Conservation (phyloP, 2,888 invertebrate genomes). For the Cheilosia vernalis region DNA sequence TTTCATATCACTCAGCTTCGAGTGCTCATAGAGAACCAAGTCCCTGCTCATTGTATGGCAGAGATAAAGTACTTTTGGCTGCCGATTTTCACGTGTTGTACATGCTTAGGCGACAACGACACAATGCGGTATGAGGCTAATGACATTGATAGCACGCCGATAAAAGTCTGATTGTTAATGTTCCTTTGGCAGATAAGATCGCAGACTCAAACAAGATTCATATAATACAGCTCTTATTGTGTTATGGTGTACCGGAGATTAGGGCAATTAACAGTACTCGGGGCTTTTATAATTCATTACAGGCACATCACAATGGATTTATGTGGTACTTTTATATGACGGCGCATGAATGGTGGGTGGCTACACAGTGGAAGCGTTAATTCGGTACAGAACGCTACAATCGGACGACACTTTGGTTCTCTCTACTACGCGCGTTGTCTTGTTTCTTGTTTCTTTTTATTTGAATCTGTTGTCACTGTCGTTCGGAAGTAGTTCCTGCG, state of each 20-base stretch:
- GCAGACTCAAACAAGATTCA: constrained; percentile 1
- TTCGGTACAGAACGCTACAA: background rate
- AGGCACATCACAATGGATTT: constrained; percentile 32
- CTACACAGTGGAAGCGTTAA: constrained; percentile 1
- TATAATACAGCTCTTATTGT: constrained; percentile 12
- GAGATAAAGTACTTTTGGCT: background rate
- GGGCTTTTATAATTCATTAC: constrained; percentile 37
- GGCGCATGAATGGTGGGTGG: background rate
- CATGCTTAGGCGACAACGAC: constrained; percentile 10
- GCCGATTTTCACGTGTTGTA: constrained; percentile 7
- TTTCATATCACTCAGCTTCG: constrained; percentile 1
- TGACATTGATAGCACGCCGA: constrained; percentile 22
- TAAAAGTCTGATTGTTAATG: constrained; percentile 13
- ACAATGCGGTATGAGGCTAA: constrained; percentile 10
- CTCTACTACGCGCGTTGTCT: too few relatives aligned
- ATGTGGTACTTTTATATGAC: background rate
- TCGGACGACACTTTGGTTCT: too few relatives aligned
- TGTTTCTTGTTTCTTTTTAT: too few relatives aligned
- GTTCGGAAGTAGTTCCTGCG: too few relatives aligned
- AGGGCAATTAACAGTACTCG: constrained; percentile 31
- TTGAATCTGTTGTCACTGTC: too few relatives aligned
- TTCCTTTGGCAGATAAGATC: constrained; percentile 9
- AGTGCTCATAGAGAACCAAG: background rate
- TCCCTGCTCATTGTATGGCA: background rate
- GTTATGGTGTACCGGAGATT: constrained; percentile 17